These are phyloP conservation scores for Gorsachius goisagi DNA, from an alignment of 2,113 vertebrate genomes.

Conservation along the genomic window DNA sequence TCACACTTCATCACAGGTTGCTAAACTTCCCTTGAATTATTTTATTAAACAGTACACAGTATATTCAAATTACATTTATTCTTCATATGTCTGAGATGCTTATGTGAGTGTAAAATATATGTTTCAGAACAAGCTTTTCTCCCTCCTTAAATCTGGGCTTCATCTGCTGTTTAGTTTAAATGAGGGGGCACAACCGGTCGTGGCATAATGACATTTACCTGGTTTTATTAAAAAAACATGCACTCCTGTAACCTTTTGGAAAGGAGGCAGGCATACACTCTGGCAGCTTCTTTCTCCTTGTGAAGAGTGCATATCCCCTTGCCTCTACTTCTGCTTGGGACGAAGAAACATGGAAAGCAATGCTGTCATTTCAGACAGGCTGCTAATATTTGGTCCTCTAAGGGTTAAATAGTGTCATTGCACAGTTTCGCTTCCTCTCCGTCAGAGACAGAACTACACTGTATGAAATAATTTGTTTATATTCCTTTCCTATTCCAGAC, in stretches of 20 bases:
- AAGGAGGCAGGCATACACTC: not conserved
- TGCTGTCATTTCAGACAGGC: not conserved
- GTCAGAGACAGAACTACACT: not conserved
- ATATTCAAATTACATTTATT: not conserved
- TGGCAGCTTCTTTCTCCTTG: not conserved
- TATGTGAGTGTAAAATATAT: not conserved
- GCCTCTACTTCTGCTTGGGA: not conserved
- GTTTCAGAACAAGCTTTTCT: not conserved
- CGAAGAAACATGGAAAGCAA: not conserved
- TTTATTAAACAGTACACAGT: not conserved
- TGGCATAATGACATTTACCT: not conserved
- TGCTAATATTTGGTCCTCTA: not conserved
- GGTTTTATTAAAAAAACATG: not conserved
- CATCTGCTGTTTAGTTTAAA: not conserved
- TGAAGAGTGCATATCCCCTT: not conserved
- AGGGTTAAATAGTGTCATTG: slow-evolving; percentile 2
- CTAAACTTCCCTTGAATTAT: not conserved
- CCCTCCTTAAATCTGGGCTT: not conserved
- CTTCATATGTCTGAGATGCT: not conserved
- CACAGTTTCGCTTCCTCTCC: slow-evolving; percentile 13
- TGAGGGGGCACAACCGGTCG: not conserved
- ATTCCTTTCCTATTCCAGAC: slow-evolving; percentile 13
- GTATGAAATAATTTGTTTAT: slow-evolving; percentile 40
- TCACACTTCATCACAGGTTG: not conserved
- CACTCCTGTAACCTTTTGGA: not conserved